Base-by-base conservation (phyloP, 2,797 vertebrate species). In the Leptoclinus maculatus region DNA sequence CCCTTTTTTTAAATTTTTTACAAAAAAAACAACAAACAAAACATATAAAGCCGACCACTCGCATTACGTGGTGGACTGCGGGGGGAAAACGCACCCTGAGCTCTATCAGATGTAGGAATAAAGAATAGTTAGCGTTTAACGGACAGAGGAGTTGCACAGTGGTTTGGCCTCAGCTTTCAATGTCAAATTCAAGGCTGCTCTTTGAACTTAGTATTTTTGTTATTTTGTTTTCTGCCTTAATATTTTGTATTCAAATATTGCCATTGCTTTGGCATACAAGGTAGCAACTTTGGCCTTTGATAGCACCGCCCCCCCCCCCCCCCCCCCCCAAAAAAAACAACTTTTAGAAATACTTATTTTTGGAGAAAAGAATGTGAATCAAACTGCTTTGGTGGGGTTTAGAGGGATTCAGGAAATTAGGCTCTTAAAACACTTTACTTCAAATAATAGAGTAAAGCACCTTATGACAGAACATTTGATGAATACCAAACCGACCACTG, bases 401-500 rank as follows among this genome's bases (percentile, higher is more conserved):
- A 75, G 64, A 85, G 86, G 85, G 79, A 89, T 92, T 92, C 87
- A 87, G 85, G 85, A 94, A 93, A 90, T 92, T 85, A 91, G 93
- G 89, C 87, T 86, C 78, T 88, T 82, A 79, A 90, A 89, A 92
- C 89, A 92, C 88, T 90, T 89, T 71, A 88, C 76, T 80, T 88
- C 71, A 85, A 83, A 91, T 75, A 34, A 86, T 64, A 88, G 79
- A 93, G 86, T 85, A 87, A 94, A 94, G 95, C 95, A 96, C 95
- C 95, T 96, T 96, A 96, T 93, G 89, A 86, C 69, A 77, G 91
- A 89, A 84, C 81, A 87, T 92, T 78, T 92, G 76, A 92, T 86
- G 75, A 85, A 94, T 87, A 95, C 93, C 93, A 95, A 95, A 95
- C 93, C 85, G 91, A 94, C 91, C 91, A 76, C 85, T 92, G 93